Percentiles rank a stretch among this genome's conserved stretches.
Evolutionary conservation across 2,113 vertebrate species (phyloP).

Genomic region (Cyprinodon variegatus): DNA sequence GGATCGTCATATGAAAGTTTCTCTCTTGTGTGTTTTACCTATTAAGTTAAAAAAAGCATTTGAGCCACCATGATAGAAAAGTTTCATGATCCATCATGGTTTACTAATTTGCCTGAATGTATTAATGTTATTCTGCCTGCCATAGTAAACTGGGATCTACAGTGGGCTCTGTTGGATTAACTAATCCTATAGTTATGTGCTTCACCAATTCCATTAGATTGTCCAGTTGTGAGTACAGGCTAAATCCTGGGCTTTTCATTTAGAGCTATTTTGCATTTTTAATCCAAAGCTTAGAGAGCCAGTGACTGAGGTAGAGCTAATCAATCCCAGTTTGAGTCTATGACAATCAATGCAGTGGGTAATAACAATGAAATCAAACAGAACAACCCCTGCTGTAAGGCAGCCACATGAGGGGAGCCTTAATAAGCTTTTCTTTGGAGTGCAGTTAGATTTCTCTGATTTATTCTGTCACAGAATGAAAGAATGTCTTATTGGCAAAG

Average conservation of each 20-base stretch:
- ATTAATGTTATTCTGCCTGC: slow-evolving; percentile 18
- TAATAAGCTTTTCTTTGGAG: slow-evolving; percentile 41
- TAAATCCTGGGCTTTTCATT: slow-evolving; percentile 21
- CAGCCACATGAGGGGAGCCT: slow-evolving; percentile 40
- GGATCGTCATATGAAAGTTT: not conserved
- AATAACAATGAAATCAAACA: slow-evolving; percentile 59
- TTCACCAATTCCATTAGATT: slow-evolving; percentile 39
- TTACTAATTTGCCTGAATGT: slow-evolving; percentile 37
- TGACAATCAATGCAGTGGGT: slow-evolving; percentile 64
- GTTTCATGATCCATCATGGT: slow-evolving; percentile 31
- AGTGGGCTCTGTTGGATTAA: slow-evolving; percentile 41
- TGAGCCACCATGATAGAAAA: slow-evolving; percentile 36
- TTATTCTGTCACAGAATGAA: slow-evolving; percentile 42
- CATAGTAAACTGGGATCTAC: slow-evolving; percentile 43
- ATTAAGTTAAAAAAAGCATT: not conserved
- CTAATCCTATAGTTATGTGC: slow-evolving; percentile 47
- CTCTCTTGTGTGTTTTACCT: not conserved
- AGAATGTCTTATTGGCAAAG: slow-evolving; percentile 69
- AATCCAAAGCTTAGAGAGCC: slow-evolving; percentile 37
- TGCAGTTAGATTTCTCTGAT: slow-evolving; percentile 39
- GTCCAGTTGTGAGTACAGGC: slow-evolving; percentile 14
- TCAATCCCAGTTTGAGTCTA: slow-evolving; percentile 69
- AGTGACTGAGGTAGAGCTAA: slow-evolving; percentile 61
- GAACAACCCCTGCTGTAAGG: slow-evolving; percentile 49
- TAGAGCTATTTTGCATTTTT: slow-evolving; percentile 43